Base-by-base conservation (phyloP, 2,888 invertebrate genomes). In the Stomorhina lunata region DNA sequence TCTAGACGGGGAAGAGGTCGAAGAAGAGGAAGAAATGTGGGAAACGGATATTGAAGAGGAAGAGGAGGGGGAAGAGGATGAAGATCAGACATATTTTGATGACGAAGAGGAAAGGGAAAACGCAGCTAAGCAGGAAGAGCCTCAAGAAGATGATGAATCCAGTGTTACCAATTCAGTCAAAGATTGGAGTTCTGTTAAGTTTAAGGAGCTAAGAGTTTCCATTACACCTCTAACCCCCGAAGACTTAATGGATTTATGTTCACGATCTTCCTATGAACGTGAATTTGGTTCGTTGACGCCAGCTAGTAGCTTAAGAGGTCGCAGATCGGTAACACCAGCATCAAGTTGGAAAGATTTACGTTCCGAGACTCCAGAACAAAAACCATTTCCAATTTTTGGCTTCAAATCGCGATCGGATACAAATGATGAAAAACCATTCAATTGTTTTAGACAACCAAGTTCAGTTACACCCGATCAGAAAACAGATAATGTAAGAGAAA, bases 51-150 rank as follows among this genome's bases (percentile, higher is more conserved):
- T 73, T 15, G 80, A 45, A 2, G 80, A 50, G 0, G 81, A 84
- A 48, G 80, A 68, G 1, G 77, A 76, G 45, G 61, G 71, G 6
- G 80, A 80, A 0, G 82, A 84, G 12, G 72, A 86, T 6, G 85
- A 84, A 20, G 80, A 77, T 25, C 45, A 73, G 73, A 63, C 10
- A 68, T 75, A 20, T 53, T 65, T 43, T 37, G 37, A 57, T 61
- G 66, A 83, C 40, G 85, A 83, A 2, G 85, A 86, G 80, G 4
- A 87, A 84, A 66, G 86, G 83, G n/a, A 87, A 32, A 34, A 85
- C 76, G 27, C n/a, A n/a, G n/a, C n/a, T n/a, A n/a, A 82, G 10
- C 84, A 85, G n/a, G 84, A 81, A 2, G 83, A 86, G 0, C 65
- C 25, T 4, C 72, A 69, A 3, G 65, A 66, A 0, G 76, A 81